phyloP scores from a whole-genome alignment of 2,888 invertebrate genomes.

The Caradrina kadenii region DNA sequence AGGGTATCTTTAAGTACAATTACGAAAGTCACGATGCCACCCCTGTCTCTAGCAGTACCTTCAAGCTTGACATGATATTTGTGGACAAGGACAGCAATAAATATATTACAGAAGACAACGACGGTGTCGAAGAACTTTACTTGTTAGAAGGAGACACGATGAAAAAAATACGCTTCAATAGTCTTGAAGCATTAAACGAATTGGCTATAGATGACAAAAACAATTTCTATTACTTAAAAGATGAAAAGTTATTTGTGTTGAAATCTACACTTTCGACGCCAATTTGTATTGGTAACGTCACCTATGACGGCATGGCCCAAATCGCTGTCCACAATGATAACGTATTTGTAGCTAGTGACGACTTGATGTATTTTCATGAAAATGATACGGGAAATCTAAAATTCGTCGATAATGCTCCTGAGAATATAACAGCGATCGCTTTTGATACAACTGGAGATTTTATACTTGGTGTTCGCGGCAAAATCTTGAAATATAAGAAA shows the following conservation, averaged over 20 bases:
- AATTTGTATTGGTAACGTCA: constrained; percentile 74
- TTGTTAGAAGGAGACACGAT: constrained; percentile 71
- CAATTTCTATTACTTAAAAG: constrained; percentile 82
- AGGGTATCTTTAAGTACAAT: constrained; percentile 79
- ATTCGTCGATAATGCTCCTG: constrained; percentile 74
- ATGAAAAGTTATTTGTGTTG: constrained; percentile 77
- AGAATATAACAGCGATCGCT: constrained; percentile 79
- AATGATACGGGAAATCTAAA: constrained; percentile 77
- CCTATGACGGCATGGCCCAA: constrained; percentile 80
- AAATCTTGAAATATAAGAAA: constrained; percentile 79
- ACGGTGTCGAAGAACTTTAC: constrained; percentile 81
- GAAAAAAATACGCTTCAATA: constrained; percentile 76
- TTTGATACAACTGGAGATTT: constrained; percentile 80
- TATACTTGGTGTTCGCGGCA: constrained; percentile 76
- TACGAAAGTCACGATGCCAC: constrained; percentile 75
- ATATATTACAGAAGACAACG: constrained; percentile 78
- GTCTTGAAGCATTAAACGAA: constrained; percentile 78
- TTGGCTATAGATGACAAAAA: constrained; percentile 81
- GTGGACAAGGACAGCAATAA: constrained; percentile 83
- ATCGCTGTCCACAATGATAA: constrained; percentile 78
- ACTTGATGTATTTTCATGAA: constrained; percentile 78
- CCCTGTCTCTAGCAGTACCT: constrained; percentile 69
- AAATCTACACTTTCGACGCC: constrained; percentile 73
- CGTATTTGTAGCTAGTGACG: constrained; percentile 79
- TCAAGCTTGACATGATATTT: constrained; percentile 80